Base-by-base conservation (phyloP, 2,797 vertebrate genomes). In the Diplodus sargus region DNA sequence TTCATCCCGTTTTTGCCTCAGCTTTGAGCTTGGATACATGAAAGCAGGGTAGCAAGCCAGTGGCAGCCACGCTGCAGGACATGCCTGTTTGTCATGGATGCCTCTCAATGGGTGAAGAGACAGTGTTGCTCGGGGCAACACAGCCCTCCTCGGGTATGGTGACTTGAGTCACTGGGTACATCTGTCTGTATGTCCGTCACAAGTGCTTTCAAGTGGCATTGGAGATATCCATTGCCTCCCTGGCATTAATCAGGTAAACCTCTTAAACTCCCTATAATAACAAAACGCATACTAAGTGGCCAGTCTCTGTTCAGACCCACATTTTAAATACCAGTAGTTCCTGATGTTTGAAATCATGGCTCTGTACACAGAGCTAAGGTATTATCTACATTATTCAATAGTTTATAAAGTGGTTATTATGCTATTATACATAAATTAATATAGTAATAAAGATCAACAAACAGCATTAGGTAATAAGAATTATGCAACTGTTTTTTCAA, bases 81-180 rank as follows among this genome's bases (percentile, higher is more conserved):
- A 88, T 83, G 84, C 87, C 89, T 89, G 85, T 90, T 90, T 92
- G 85, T 90, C 87, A 87, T 82, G 88, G 83, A 89, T 78, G 73
- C 74, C 56, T 77, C 71, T 90, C 81, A 81, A 74, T 82, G 81
- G 85, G 82, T 39, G 16, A 82, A 81, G 67, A 87, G 80, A 85
- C 72, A 52, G 56, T 70, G 88, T 89, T 88, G 88, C 91, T 91
- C 63, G 14, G 74, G 86, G 90, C 89, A 91, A 92, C 90, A 73
- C 49, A 72, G 79, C 58, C 58, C 72, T 81, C 64, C 34, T 79
- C 54, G 53, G 67, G 60, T 72, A 79, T 78, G 45, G 62, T 56
- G 70, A 79, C 80, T 79, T 65, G 69, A 89, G 74, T 82, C 71
- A 77, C 23, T 42, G 68, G 51, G 66, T 81, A 52, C 78, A 84